Percentiles rank a stretch among this genome's conserved stretches.
Evolutionary conservation across 2,888 invertebrate genomes (phyloP).

Genomic region (Thecophora atra): DNA sequence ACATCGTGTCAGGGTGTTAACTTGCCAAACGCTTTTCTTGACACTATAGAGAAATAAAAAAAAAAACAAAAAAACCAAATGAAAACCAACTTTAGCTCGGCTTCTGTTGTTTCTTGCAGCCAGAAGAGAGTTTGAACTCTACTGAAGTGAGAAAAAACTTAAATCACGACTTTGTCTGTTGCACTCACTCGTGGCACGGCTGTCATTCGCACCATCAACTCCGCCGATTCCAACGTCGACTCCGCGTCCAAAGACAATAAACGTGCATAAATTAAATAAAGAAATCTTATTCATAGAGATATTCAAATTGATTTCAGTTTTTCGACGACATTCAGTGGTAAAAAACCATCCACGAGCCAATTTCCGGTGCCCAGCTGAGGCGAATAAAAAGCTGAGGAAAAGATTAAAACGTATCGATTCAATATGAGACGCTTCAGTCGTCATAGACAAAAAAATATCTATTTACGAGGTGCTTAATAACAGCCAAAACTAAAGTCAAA

Average conservation of each 20-base stretch:
- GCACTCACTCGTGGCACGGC: conserved; percentile 2
- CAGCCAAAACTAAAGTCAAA: no score
- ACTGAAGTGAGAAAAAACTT: conserved; percentile 23
- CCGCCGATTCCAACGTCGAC: conserved; percentile 7
- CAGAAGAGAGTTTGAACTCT: neutral
- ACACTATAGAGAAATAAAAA: conserved; percentile 36
- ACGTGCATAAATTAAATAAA: conserved; percentile 39
- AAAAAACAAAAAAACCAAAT: no score
- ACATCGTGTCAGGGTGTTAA: conserved; percentile 40
- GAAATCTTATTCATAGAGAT: neutral
- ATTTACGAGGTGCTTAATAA: no score
- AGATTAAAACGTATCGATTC: neutral
- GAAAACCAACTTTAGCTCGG: neutral
- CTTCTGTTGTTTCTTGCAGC: conserved; percentile 6
- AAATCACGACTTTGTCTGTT: conserved; percentile 38
- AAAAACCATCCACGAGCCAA: conserved; percentile 37
- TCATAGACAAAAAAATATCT: no score
- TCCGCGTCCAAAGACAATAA: conserved; percentile 22
- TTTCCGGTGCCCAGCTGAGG: conserved; percentile 29
- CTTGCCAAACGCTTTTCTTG: conserved; percentile 37
- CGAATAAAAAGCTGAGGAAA: neutral
- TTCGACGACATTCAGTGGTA: conserved; percentile 19
- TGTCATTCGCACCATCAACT: conserved; percentile 1
- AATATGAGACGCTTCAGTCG: no score
- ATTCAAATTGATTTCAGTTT: conserved; percentile 32